Evolutionary conservation across 2,888 invertebrate genomes (phyloP), one percentile per base, ranked within the genome.

Genomic region (Leuctra nigra): DNA sequence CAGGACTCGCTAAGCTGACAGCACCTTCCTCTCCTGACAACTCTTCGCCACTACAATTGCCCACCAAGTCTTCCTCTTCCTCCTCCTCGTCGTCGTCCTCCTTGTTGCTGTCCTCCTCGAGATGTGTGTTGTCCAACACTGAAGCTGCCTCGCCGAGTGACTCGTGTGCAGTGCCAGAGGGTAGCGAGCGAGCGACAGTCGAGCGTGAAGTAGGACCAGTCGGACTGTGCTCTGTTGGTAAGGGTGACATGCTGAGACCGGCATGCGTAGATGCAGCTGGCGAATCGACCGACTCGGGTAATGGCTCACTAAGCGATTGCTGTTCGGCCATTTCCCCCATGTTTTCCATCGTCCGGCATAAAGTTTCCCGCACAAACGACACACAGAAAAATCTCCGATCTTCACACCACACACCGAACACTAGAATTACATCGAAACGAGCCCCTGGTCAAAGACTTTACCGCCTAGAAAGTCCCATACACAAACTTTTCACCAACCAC

Each of bases 311-410:
- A 63, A 77, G 72, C 64, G 76, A 70, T 69, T 77, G 78, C 68
- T 77, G 75, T 68, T 79, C 78, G 68, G 79, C 78, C 72, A 80
- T 79, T 67, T 79, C 78, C 67, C 75, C 77, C 68, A 79, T 76
- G 67, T 78, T 77, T 68, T 79, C 78, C 78, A 79, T 79, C 69
- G 69, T 71, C 70, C 69, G 69, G 68, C 72, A 71, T 71, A 67
- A 68, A 69, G 69, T 68, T 69, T 53, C 58, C 25, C 58, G 29
- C 58, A 59, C 58, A 52, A 58, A 59, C 60, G 57, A 53, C 61
- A 60, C 61, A 56, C 53, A 59, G 55, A 61, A 50, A 35, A 61
- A 57, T 59, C 62, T 56, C 54, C 58, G 59, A 58, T 57, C 61
- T 63, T 61, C 60, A 61, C 62, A 58, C 57, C 63, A 61, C 62